Conservation (phyloP, 2,888 invertebrate species). For the Cataglyphis livida region DNA sequence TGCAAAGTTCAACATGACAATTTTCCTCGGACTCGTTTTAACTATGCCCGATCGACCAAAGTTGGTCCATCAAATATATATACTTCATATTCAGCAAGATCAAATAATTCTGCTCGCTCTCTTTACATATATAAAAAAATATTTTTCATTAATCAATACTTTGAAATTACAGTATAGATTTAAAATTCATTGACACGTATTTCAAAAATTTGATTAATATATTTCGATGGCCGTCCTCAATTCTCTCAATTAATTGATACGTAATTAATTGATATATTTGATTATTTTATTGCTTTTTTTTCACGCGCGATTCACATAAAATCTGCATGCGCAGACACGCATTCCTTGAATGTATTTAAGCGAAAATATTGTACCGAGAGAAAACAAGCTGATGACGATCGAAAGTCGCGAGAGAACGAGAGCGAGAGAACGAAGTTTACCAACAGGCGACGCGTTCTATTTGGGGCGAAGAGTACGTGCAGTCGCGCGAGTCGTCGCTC, state of each 20-base stretch:
- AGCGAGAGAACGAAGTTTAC: constrained; percentile 67
- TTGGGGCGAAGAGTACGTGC: constrained; percentile 71
- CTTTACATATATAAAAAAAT: background rate
- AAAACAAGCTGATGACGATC: constrained; percentile 15
- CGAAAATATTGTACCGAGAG: background rate
- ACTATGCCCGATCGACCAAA: background rate
- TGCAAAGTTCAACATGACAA: background rate
- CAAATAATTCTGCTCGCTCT: background rate
- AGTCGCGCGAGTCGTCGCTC: constrained; percentile 59
- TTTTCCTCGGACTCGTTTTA: background rate
- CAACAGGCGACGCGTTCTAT: constrained; percentile 74
- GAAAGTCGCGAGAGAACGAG: background rate
- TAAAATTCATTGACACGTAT: background rate
- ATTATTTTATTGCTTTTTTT: background rate
- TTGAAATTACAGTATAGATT: background rate
- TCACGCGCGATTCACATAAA: background rate
- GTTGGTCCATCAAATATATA: background rate
- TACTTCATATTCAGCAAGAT: background rate
- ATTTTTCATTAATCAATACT: background rate
- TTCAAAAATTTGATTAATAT: background rate
- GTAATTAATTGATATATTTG: background rate
- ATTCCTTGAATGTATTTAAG: constrained; percentile 23
- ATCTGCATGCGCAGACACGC: background rate
- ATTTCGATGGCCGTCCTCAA: background rate
- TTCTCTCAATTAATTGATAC: background rate